phyloP scores from a whole-genome alignment of 1,140 invertebrate species.

The Acromyrmex heyeri region DNA sequence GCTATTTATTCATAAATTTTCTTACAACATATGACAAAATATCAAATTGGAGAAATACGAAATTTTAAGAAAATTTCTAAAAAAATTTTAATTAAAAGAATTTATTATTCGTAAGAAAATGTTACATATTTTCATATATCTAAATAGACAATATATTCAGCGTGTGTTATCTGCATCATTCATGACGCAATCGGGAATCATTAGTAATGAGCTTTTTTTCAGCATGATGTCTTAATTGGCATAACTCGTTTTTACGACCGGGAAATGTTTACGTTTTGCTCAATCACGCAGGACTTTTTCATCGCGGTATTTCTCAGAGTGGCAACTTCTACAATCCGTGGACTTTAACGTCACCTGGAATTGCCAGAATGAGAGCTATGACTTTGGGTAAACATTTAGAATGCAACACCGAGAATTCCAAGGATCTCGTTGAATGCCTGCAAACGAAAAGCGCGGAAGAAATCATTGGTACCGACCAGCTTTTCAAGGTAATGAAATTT shows the following conservation, averaged over 20 bases:
- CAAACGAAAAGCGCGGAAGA: conserved; percentile 87
- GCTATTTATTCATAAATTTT: too few relatives aligned
- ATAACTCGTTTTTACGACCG: background rate
- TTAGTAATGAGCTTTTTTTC: background rate
- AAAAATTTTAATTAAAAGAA: background rate
- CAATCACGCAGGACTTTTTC: conserved; percentile 88
- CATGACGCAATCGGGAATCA: background rate
- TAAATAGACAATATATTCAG: background rate
- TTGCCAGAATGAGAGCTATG: conserved; percentile 88
- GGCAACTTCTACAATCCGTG: conserved; percentile 93
- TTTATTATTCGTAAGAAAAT: background rate
- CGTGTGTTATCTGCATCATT: background rate
- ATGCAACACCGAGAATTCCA: conserved; percentile 87
- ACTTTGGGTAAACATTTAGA: conserved; percentile 88
- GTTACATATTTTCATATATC: background rate
- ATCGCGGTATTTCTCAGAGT: conserved; percentile 92
- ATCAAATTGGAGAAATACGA: too few relatives aligned
- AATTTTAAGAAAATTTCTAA: background rate
- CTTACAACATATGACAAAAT: too few relatives aligned
- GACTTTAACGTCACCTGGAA: conserved; percentile 89
- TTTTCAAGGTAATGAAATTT: conserved; percentile 87
- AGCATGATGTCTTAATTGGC: background rate
- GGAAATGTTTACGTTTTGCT: background rate
- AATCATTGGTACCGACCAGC: conserved; percentile 88
- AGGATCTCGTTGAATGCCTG: conserved; percentile 88